Evolutionary conservation across 2,797 vertebrate species (phyloP), one percentile per base, ranked within the genome.

Genomic region (Sebastiscus tertius): DNA sequence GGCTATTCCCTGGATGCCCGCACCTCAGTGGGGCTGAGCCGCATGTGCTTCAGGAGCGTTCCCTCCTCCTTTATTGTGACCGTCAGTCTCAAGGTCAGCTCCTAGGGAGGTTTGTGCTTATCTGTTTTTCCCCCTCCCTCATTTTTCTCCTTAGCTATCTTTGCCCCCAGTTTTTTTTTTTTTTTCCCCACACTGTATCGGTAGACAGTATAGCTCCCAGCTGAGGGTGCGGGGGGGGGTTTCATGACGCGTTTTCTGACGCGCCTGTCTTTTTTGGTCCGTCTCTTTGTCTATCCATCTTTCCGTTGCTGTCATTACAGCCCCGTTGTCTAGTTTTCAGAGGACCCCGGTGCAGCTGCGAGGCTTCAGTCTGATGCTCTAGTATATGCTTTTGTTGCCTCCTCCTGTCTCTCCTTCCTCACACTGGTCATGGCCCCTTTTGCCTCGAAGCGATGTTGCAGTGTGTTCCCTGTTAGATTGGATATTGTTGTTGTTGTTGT

Each of bases 31-130:
- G 70, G 74, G 84, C 92, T 71, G 62, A 86, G 84, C 80, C n/a
- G 16, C 46, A 59, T 79, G 82, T 54, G 92, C 91, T 90, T 81
- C 83, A 87, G 91, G 91, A 94, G 88, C 82, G 84, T 80, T 87
- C 91, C 87, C 90, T 92, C 91, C 93, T 91, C 81, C 76, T 88
- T 90, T 90, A 89, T 93, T 94, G 93, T 93, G 95, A 92, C 89
- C 66, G 65, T 89, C 88, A 81, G 84, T 87, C 82, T 93, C 94
- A 96, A 96, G 96, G 95, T 96, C 94, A 94, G 80, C 80, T 91
- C 83, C 87, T 82, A 92, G 81, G 63, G 76, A 90, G 86, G 73
- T 85, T 88, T 90, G 80, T 84, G 90, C 92, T 96, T 95, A 96
- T 95, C 93, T 91, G 89, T 85, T 81, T 81, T 58, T 14, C 62